phyloP scores from a whole-genome alignment of 64 coral and sea anemone species.

The Dendronephthya gigantea region DNA sequence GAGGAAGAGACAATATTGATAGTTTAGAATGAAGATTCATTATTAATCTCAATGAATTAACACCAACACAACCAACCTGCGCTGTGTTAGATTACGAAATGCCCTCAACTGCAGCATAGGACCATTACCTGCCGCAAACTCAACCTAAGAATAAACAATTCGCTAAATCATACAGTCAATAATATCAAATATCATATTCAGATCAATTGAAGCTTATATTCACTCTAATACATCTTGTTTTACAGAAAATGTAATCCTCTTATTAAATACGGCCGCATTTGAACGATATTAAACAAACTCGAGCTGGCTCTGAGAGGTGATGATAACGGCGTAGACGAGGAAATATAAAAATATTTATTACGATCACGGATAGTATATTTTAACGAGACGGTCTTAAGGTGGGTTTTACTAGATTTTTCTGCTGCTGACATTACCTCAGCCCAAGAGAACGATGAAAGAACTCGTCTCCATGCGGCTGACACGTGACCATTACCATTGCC shows the following conservation, averaged over 20 bases:
- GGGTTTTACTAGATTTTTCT: too few species aligned
- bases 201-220: too few species aligned
- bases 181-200: background rate
- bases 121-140: slow-evolving; percentile 61
- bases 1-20: background rate
- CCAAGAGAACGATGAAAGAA: slow-evolving; percentile 68
- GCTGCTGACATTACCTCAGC: too few species aligned
- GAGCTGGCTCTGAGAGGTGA: too few species aligned
- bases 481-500: slow-evolving; percentile 72
- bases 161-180: background rate
- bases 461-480: slow-evolving; percentile 61
- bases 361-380: too few species aligned
- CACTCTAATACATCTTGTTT: too few species aligned
- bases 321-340: too few species aligned
- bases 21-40: background rate
- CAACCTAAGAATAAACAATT: slow-evolving; percentile 29
- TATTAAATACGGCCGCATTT: too few species aligned
- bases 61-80: slow-evolving; percentile 38
- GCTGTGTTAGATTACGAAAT: slow-evolving; percentile 80
- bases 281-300: too few species aligned
- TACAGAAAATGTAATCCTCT: too few species aligned
- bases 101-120: slow-evolving; percentile 56
- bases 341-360: too few species aligned
- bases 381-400: too few species aligned
- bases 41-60: background rate